These are phyloP conservation scores for Podarcis siculus DNA, from an alignment of 2,797 vertebrate species.

Conservation along the genomic window DNA sequence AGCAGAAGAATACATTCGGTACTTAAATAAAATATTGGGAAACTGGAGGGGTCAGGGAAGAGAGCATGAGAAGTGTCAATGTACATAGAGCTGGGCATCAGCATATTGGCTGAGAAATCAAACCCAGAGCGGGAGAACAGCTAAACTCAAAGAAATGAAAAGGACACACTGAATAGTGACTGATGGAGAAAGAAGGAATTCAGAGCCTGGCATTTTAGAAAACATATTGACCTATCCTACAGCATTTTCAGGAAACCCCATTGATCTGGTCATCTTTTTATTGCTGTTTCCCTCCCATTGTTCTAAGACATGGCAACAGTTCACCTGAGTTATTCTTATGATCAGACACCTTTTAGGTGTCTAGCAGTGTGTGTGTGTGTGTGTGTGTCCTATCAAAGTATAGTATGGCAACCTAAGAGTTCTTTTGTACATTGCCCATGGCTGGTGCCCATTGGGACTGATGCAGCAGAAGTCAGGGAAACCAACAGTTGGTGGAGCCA, in stretches of 20 bases:
- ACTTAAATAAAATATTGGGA: neutral
- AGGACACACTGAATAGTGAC: neutral
- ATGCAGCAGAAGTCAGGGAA: no score
- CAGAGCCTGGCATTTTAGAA: neutral
- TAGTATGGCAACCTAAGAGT: neutral
- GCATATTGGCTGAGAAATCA: constrained; percentile 2
- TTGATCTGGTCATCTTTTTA: neutral
- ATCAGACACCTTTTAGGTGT: no score
- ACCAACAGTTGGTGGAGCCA: no score
- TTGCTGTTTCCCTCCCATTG: neutral
- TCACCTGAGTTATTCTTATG: neutral
- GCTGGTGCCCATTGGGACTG: no score
- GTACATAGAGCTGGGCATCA: neutral
- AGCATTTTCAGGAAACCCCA: neutral
- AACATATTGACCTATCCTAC: neutral
- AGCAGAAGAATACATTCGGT: neutral
- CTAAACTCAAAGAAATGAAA: neutral
- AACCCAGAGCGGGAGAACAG: neutral
- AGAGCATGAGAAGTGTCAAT: constrained; percentile 1
- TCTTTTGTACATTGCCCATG: neutral
- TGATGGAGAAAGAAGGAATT: neutral
- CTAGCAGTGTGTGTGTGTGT: no score
- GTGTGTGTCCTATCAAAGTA: no score
- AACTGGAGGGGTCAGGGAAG: neutral
- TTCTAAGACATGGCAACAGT: neutral